Evolutionary conservation across 2,888 invertebrate genomes (phyloP).

Genomic region (Epirrhoe tristata): DNA sequence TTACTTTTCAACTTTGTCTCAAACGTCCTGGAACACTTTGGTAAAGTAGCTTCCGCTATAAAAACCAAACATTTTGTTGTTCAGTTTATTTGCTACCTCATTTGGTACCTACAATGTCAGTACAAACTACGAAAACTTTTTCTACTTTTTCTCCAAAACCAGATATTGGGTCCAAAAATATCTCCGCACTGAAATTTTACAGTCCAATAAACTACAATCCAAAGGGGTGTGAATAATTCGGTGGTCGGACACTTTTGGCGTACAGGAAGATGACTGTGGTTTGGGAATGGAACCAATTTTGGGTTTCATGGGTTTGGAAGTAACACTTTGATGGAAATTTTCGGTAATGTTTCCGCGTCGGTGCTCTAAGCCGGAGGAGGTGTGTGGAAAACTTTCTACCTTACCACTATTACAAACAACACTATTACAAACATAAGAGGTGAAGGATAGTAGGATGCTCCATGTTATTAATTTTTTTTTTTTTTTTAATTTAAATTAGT

Average conservation of each 20-base stretch:
- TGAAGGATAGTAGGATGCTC: neutral
- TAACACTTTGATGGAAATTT: conserved; percentile 28
- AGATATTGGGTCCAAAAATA: conserved; percentile 36
- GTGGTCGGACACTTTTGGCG: conserved; percentile 37
- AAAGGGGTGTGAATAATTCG: conserved; percentile 43
- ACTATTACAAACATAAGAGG: neutral
- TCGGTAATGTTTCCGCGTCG: conserved; percentile 22
- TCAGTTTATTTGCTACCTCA: conserved; percentile 3
- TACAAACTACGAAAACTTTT: conserved; percentile 15
- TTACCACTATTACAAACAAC: conserved; percentile 6
- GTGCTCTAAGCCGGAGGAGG: conserved; percentile 8
- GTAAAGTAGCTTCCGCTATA: conserved; percentile 2
- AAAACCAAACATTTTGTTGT: conserved; percentile 6
- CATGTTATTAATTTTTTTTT: no score
- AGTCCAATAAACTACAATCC: conserved; percentile 43
- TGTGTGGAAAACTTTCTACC: conserved; percentile 2
- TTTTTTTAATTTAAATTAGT: no score
- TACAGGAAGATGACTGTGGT: conserved; percentile 25
- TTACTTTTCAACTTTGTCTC: neutral
- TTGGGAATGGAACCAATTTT: conserved; percentile 23
- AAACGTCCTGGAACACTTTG: neutral
- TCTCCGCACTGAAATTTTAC: conserved; percentile 42
- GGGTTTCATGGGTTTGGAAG: conserved; percentile 23
- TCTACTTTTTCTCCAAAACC: conserved; percentile 19
- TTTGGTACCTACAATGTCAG: neutral